phyloP scores from a whole-genome alignment of 2,113 vertebrate species.

The Anguilla rostrata region DNA sequence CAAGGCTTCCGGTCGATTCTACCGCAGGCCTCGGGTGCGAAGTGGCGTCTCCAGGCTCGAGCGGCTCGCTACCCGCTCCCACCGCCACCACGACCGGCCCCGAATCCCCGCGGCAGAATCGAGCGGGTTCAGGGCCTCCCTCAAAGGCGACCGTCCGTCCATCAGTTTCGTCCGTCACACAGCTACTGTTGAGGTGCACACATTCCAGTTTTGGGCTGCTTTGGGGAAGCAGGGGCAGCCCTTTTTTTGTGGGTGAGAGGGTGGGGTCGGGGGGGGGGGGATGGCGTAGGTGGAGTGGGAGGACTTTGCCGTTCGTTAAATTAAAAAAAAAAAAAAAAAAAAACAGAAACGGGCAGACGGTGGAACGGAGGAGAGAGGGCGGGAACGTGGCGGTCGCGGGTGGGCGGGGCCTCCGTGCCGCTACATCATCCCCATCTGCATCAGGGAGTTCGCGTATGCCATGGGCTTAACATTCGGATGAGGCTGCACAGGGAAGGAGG shows the following conservation, averaged over 20 bases:
- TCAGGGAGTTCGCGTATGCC: slow-evolving; percentile 88
- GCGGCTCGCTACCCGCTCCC: not conserved
- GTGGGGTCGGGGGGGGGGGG: not conserved
- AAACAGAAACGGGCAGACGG: not conserved
- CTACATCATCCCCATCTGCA: slow-evolving; percentile 93
- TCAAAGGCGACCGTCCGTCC: not conserved
- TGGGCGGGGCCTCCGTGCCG: slow-evolving; percentile 33
- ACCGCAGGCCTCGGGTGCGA: slow-evolving; percentile 18
- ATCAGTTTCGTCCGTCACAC: not conserved
- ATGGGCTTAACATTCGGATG: slow-evolving; percentile 95
- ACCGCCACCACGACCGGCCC: not conserved
- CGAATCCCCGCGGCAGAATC: not conserved
- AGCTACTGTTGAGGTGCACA: not conserved
- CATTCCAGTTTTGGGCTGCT: not conserved
- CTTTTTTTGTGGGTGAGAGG: not conserved
- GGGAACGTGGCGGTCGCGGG: not conserved
- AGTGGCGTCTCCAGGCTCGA: not conserved
- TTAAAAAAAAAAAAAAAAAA: not conserved
- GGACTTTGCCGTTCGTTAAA: not conserved
- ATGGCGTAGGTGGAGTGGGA: not conserved
- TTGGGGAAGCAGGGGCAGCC: not conserved
- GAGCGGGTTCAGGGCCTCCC: not conserved
- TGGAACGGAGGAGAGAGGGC: not conserved
- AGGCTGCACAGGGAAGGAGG: slow-evolving; percentile 70
- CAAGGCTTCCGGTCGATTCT: not conserved